A percentile compares a stretch with the other conserved stretches of the same genome.
Evolutionary conservation across 1,140 invertebrate genomes (phyloP).

Genomic region (Linepithema humile): DNA sequence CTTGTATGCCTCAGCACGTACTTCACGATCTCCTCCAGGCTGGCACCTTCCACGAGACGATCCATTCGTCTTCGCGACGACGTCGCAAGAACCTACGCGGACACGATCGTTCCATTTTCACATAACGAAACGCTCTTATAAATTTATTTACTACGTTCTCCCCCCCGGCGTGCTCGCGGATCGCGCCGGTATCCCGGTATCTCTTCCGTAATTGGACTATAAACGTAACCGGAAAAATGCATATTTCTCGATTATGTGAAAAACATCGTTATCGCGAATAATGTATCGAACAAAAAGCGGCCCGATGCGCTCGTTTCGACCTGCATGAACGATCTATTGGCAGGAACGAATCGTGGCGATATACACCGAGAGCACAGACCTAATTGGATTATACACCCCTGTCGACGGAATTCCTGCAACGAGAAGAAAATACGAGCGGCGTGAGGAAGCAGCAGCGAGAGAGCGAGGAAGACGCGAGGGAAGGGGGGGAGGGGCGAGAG

Average conservation of each 20-base stretch:
- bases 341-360: constrained; percentile 36
- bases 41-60: constrained; percentile 67
- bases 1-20: constrained; percentile 75
- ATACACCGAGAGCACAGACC: constrained; percentile 18
- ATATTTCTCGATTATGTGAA: constrained; percentile 5
- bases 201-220: background rate
- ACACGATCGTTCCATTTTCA: constrained; percentile 58
- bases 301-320: background rate
- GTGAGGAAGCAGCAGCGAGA: constrained; percentile 36
- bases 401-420: constrained; percentile 61
- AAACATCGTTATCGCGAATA: constrained; percentile 16
- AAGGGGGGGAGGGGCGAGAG: no score
- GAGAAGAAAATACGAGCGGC: constrained; percentile 63
- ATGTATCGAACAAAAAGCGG: background rate
- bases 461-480: background rate
- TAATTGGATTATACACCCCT: constrained; percentile 79
- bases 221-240: constrained; percentile 16
- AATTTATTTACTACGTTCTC: constrained; percentile 6
- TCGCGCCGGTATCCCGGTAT: background rate
- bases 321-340: constrained; percentile 14
- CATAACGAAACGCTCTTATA: constrained; percentile 16
- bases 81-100: constrained; percentile 24
- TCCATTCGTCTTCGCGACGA: constrained; percentile 33
- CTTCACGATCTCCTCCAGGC: constrained; percentile 75
- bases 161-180: background rate